Evolutionary conservation across 2,113 vertebrate species (phyloP).

Genomic region (Bambusicola thoracicus): DNA sequence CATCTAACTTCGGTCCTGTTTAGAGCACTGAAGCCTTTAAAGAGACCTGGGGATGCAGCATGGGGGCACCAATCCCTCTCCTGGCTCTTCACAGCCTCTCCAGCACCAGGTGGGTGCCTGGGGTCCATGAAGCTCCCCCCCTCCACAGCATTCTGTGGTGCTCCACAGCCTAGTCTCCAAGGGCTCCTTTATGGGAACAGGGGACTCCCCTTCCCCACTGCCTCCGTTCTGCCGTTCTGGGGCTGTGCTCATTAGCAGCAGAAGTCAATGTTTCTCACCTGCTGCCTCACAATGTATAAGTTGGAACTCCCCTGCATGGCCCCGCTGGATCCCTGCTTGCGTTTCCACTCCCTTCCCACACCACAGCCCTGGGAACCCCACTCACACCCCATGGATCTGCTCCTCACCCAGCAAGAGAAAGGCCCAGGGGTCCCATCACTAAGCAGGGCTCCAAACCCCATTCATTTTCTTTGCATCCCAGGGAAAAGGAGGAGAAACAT

Average conservation of each 20-base stretch:
- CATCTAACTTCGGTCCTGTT: fast-evolving
- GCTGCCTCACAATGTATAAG: constrained; percentile 49
- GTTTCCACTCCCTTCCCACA: fast-evolving
- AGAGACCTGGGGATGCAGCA: neutral
- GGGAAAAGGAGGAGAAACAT: neutral
- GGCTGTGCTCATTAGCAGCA: neutral
- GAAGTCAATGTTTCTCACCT: constrained; percentile 14
- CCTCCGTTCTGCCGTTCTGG: fast-evolving
- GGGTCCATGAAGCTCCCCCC: fast-evolving
- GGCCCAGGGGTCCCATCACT: neutral
- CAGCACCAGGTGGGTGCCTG: neutral
- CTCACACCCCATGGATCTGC: fast-evolving
- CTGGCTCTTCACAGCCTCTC: neutral
- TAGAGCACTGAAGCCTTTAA: fast-evolving
- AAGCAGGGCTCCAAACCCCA: neutral
- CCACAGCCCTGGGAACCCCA: neutral
- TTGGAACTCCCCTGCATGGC: neutral
- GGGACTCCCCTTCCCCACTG: fast-evolving
- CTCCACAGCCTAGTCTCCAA: fast-evolving
- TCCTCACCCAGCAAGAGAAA: neutral
- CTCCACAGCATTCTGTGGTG: neutral
- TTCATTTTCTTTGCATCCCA: neutral
- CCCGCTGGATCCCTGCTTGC: neutral
- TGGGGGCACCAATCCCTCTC: too few species aligned
- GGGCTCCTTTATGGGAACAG: neutral